Conservation (phyloP, 2,888 invertebrate genomes). For the Conchocele bisecta region DNA sequence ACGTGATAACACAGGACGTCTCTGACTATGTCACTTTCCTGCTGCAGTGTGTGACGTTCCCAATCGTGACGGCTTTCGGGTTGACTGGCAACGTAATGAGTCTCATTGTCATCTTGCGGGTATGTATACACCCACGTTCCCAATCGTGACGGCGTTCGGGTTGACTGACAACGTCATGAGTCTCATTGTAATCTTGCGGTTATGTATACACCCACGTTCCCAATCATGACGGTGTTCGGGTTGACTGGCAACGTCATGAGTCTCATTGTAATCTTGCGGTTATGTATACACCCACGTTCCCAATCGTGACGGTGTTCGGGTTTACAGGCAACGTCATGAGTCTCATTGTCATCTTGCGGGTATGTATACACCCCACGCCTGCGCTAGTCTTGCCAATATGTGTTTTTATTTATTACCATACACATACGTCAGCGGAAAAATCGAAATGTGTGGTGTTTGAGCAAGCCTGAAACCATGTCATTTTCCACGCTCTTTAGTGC, state of each 20-base stretch:
- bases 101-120: constrained; percentile 50
- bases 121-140: no score
- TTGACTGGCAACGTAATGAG: constrained; percentile 51
- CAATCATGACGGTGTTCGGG: constrained; percentile 54
- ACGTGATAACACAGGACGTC: constrained; percentile 44
- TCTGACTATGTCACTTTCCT: constrained; percentile 46
- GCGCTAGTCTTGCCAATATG: no score
- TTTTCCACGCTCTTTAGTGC: no score
- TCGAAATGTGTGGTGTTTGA: no score
- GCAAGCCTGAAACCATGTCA: no score
- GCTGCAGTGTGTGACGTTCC: constrained; percentile 56
- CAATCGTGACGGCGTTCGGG: constrained; percentile 54
- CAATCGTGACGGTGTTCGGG: constrained; percentile 54
- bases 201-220: no score
- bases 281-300: no score
- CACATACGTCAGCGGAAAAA: no score
- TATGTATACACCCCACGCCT: no score
- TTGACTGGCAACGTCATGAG: constrained; percentile 51
- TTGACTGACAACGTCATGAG: constrained; percentile 50
- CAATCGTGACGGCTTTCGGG: constrained; percentile 54
- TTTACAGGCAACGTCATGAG: constrained; percentile 51
- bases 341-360: constrained; percentile 45
- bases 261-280: constrained; percentile 50
- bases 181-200: constrained; percentile 45
- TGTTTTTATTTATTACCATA: no score